Conservation (phyloP, 2,113 vertebrate species). For the Podarcis muralis region DNA sequence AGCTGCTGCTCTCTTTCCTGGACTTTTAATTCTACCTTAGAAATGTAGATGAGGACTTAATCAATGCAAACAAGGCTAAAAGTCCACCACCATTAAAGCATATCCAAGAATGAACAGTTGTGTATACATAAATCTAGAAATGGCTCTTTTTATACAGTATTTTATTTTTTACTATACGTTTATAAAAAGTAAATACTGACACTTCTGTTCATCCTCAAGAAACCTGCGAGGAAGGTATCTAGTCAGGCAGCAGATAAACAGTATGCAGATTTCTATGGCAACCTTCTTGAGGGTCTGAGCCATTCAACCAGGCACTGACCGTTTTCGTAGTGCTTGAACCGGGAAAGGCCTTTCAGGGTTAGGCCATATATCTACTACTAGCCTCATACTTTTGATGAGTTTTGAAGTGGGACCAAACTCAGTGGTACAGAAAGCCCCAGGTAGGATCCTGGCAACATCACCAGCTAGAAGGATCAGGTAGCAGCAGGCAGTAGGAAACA, state of each 20-base stretch:
- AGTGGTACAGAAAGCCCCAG: neutral
- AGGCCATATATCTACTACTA: neutral
- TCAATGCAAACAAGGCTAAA: constrained; percentile 33
- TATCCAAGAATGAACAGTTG: constrained; percentile 25
- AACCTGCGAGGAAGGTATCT: neutral
- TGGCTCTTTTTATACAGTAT: neutral
- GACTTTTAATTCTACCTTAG: constrained; percentile 6
- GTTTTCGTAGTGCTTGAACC: neutral
- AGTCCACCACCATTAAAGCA: constrained; percentile 11
- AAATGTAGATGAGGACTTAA: constrained; percentile 1
- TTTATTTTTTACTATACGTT: constrained; percentile 24
- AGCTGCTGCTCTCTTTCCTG: neutral
- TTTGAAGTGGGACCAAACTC: neutral
- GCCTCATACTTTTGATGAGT: too few species aligned
- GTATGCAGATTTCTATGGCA: neutral
- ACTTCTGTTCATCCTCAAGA: constrained; percentile 16
- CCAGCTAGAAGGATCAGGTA: neutral
- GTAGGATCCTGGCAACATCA: constrained; percentile 16
- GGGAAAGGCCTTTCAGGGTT: neutral
- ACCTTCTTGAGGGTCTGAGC: neutral
- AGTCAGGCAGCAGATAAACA: neutral
- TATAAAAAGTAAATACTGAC: neutral
- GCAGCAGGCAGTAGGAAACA: neutral
- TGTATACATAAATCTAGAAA: neutral
- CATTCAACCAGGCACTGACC: neutral